Base-by-base conservation (phyloP, 2,797 vertebrate species). In the Premnoplex brunnescens region DNA sequence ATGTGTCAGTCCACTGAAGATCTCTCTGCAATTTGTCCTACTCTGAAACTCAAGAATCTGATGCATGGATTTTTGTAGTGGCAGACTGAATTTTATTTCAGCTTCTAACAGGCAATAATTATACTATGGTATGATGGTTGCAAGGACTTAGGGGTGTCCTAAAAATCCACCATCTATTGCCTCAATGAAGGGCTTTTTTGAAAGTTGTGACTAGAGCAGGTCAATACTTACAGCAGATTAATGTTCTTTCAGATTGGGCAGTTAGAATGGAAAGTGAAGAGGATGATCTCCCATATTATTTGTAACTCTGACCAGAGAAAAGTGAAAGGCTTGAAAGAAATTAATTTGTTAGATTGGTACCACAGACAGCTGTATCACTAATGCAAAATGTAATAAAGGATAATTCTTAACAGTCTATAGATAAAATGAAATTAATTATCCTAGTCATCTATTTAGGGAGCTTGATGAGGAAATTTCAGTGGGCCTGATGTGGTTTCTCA, bases 341-440 rank as follows among this genome's bases (percentile, higher is more conserved):
- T 51, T 2, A 36, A 58, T 84, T 92, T 71, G 13, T 49, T 78
- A 34, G 41, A 92, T 52, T 6, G 3, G 58, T 52, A 84, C 37
- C 37, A 44, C 10, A 81, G 89, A 60, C 32, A 87, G 26, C 21
- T 91, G 77, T 92, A 72, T 60, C 0, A 0, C 12, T 51, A 63
- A 32, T 27, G 46, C 54, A 75, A 16, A 48, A 48, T 41, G 37
- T 26, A 87, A 68, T 75, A 71, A 75, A 32, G 46, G 34, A 78
- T 56, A 68, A 85, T 78, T 87, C 43, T 84, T 84, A 86, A 60
- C n/a, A 60, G 21, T 39, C 44, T 49, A 26, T 59, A 89, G 54
- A 74, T 77, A 90, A 86, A 92, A 88, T 71, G 6, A 93, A 94
- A 77, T 85, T 79, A 85, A 83, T 74, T 92, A 71, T 68, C 49